Evolutionary conservation across 2,888 invertebrate genomes (phyloP).

Genomic region (Drosophila testacea): DNA sequence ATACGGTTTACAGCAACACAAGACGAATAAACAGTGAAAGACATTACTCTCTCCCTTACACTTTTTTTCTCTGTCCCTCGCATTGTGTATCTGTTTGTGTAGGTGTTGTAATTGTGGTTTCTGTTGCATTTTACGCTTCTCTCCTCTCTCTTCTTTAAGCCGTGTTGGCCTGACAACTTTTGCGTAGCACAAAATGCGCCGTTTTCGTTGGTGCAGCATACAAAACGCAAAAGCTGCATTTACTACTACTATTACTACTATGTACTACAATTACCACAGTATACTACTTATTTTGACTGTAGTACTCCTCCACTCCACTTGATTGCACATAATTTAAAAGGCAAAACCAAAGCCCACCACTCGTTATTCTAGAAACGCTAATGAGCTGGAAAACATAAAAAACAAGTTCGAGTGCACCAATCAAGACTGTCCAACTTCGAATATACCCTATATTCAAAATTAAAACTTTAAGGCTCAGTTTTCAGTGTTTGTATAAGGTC

Average conservation of each 20-base stretch:
- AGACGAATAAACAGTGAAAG: conserved; percentile 23
- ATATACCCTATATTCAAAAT: conserved; percentile 9
- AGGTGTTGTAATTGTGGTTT: conserved; percentile 53
- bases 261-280: background rate
- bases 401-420: conserved; percentile 11
- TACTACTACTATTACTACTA: too few species aligned
- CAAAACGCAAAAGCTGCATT: too few species aligned
- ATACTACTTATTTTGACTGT: conserved; percentile 59
- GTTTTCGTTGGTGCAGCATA: conserved; percentile 6
- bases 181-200: conserved; percentile 6
- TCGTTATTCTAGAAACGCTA: conserved; percentile 41
- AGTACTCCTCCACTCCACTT: conserved; percentile 64
- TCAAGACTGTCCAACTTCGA: background rate
- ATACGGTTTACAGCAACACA: conserved; percentile 9
- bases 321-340: conserved; percentile 65
- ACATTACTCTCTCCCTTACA: conserved; percentile 12
- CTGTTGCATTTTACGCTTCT: conserved; percentile 55
- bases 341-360: conserved; percentile 15
- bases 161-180: conserved; percentile 22
- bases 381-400: conserved; percentile 55
- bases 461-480: background rate
- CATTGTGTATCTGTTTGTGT: conserved; percentile 6
- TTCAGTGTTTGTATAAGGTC: too few species aligned
- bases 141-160: background rate
- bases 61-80: conserved; percentile 2